phyloP scores from a whole-genome alignment of 1,140 invertebrate species.

The Drosophila ironensis region DNA sequence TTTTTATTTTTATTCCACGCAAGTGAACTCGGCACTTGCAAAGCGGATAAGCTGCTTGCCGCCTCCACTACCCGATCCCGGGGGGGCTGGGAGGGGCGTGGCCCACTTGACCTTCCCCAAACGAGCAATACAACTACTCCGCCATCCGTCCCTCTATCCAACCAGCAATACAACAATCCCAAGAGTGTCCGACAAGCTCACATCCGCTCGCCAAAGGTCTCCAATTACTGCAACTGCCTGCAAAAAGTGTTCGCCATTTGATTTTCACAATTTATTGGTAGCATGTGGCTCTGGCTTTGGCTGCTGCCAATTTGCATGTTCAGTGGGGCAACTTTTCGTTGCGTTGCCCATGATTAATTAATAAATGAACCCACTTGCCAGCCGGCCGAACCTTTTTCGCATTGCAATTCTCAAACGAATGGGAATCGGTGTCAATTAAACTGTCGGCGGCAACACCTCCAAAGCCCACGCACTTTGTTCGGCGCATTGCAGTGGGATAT shows the following conservation, averaged over 20 bases:
- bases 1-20: conserved; percentile 54
- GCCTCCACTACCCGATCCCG: conserved; percentile 38
- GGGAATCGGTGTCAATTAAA: conserved; percentile 34
- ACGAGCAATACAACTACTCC: conserved; percentile 10
- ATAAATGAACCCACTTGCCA: conserved; percentile 39
- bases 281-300: background rate
- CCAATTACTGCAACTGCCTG: conserved; percentile 66
- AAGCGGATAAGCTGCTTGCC: conserved; percentile 73
- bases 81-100: conserved; percentile 6
- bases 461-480: conserved; percentile 12
- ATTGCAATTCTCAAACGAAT: conserved; percentile 27
- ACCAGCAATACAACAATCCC: background rate
- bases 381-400: conserved; percentile 17
- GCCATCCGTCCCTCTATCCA: too few species aligned
- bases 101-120: conserved; percentile 63
- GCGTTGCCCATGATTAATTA: conserved; percentile 44
- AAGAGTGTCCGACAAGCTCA: conserved; percentile 27
- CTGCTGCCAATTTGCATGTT: conserved; percentile 30
- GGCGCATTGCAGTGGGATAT: background rate
- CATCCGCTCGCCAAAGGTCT: conserved; percentile 48
- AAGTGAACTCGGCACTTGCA: conserved; percentile 74
- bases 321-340: conserved; percentile 12
- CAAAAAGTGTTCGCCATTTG: conserved; percentile 22
- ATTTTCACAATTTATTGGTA: conserved; percentile 40
- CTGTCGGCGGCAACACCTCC: conserved; percentile 28